A percentile compares a stretch with the other conserved stretches of the same genome.
phyloP scores from a whole-genome alignment of 2,888 invertebrate species.

The Osmoderma eremita region DNA sequence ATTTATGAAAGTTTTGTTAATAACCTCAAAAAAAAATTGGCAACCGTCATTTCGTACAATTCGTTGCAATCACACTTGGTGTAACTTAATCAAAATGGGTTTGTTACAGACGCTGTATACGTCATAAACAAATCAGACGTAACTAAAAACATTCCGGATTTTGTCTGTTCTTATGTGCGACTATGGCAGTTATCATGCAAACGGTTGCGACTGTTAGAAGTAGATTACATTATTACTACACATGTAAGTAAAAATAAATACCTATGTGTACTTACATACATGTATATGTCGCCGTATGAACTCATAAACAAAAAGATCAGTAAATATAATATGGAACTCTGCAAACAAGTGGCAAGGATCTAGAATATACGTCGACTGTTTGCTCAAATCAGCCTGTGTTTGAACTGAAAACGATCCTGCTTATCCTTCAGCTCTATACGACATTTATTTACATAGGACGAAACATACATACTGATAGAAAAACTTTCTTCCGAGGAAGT shows the following conservation, averaged over 20 bases:
- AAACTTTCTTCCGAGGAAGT: slow-evolving; percentile 14
- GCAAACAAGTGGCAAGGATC: slow-evolving; percentile 24
- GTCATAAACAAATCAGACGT: too few species aligned
- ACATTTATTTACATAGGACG: slow-evolving; percentile 34
- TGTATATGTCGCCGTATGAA: background rate
- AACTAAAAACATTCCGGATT: too few species aligned
- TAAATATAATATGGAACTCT: slow-evolving; percentile 30
- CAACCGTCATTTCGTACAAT: too few species aligned
- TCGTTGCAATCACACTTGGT: too few species aligned
- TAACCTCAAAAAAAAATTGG: too few species aligned
- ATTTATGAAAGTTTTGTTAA: too few species aligned
- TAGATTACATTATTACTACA: too few species aligned
- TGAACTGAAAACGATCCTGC: slow-evolving; percentile 29
- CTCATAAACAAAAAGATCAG: slow-evolving; percentile 25
- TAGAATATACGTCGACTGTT: slow-evolving; percentile 23
- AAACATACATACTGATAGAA: slow-evolving; percentile 32
- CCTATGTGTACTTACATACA: background rate
- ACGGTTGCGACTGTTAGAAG: too few species aligned
- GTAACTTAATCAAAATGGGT: too few species aligned
- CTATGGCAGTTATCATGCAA: too few species aligned
- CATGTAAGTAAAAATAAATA: background rate
- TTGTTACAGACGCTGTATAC: too few species aligned
- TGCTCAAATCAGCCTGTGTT: slow-evolving; percentile 31
- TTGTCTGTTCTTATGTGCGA: too few species aligned
- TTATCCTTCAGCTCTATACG: slow-evolving; percentile 25